phyloP scores from a whole-genome alignment of 2,113 vertebrate genomes.

The Neolamprologus longior region DNA sequence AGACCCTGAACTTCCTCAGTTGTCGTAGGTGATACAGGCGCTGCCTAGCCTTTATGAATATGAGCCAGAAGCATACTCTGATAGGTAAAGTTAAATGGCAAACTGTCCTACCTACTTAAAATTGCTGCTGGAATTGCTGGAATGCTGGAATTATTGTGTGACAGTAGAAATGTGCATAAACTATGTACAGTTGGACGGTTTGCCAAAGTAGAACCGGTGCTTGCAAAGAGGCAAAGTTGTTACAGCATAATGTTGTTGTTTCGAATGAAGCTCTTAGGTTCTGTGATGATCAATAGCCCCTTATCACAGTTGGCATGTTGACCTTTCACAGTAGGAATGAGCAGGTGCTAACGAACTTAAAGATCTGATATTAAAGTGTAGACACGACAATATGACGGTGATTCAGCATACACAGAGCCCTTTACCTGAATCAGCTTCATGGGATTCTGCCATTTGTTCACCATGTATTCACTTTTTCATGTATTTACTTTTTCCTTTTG shows the following conservation, averaged over 20 bases:
- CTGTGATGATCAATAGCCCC: background rate
- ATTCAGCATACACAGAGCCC: background rate
- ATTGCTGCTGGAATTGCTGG: background rate
- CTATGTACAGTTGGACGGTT: fast-evolving
- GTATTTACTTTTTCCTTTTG: background rate
- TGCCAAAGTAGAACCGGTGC: background rate
- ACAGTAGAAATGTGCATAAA: background rate
- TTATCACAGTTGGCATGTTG: background rate
- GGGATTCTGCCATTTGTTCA: background rate
- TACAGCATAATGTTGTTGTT: background rate
- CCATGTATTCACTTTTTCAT: background rate
- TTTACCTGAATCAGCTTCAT: background rate
- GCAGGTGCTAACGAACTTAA: background rate
- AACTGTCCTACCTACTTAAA: background rate
- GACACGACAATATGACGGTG: background rate
- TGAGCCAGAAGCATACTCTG: background rate
- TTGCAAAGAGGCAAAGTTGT: background rate
- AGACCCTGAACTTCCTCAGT: no score
- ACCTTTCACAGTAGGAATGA: background rate
- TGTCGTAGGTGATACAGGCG: no score
- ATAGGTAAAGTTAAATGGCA: background rate
- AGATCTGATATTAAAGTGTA: background rate
- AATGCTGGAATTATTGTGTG: background rate
- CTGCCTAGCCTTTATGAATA: background rate
- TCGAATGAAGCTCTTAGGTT: background rate